Evolutionary conservation across 2,113 vertebrate species (phyloP).

Genomic region (Podocnemis expansa): DNA sequence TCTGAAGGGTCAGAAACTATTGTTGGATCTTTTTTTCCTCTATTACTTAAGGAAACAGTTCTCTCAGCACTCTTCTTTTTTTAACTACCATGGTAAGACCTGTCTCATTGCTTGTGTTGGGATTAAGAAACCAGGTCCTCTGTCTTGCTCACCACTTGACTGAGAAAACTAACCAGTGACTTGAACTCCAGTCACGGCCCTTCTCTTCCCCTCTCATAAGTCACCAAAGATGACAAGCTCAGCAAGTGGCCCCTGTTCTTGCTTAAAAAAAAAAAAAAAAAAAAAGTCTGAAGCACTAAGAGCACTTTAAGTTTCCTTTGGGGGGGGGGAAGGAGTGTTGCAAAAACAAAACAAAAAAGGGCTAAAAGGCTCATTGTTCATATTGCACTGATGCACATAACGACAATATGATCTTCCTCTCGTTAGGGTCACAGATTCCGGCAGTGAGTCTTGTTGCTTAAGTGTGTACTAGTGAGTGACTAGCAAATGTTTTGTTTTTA

Average conservation of each 20-base stretch:
- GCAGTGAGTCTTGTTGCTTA: constrained; percentile 43
- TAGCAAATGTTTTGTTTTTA: constrained; percentile 38
- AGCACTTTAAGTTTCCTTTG: constrained; percentile 81
- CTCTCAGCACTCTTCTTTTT: neutral
- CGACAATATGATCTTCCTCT: constrained; percentile 47
- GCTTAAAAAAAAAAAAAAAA: constrained; percentile 45
- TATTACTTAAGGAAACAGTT: neutral
- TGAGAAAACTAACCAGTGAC: neutral
- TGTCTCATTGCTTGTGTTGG: neutral
- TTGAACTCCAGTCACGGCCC: neutral
- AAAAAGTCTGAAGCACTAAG: constrained; percentile 79
- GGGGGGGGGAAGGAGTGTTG: constrained; percentile 64
- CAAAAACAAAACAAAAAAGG: constrained; percentile 56
- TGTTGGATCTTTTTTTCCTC: neutral
- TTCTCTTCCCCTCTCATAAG: constrained; percentile 37
- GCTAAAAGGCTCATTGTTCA: constrained; percentile 68
- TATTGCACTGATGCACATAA: constrained; percentile 77
- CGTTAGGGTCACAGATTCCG: neutral
- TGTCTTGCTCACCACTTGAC: constrained; percentile 1
- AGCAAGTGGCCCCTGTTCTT: constrained; percentile 60
- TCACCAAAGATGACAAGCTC: constrained; percentile 74
- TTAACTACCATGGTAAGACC: rapidly evolving
- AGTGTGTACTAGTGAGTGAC: constrained; percentile 22
- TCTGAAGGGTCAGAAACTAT: neutral
- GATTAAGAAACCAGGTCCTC: neutral